Evolutionary conservation across 2,888 invertebrate species (phyloP), one percentile per base, ranked within the genome.

Genomic region (Epinotia brunnichana): DNA sequence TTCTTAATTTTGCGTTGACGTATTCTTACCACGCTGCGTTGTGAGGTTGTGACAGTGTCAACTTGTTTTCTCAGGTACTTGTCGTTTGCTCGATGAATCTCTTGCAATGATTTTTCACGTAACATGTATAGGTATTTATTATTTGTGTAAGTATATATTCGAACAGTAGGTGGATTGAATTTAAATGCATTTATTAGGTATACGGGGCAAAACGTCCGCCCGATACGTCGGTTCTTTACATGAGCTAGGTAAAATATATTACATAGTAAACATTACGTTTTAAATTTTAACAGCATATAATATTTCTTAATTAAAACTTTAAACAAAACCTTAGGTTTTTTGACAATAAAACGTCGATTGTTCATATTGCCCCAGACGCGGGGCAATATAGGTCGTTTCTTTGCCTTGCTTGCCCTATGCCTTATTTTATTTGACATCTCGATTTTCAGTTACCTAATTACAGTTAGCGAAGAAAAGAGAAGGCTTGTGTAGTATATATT

Each of bases 51-150:
- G 51, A 44, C 69, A 67, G 70, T 57, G 73, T 35, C 60, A 76
- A 66, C 75, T 79, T 81, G 79, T 83, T 81, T 81, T 82, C 78
- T 77, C 70, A 81, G 78, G 72, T 66, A 72, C 69, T 82, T 80
- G 67, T 80, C 81, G 84, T 88, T 85, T 86, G 84, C 87, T 75
- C 77, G 87, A 80, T 83, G 88, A 82, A 78, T 81, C 82, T 81
- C 83, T 79, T 78, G 80, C 79, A 73, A 81, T 86, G 87, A 83
- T 83, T 85, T 82, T 82, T 80, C 78, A 78, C 81, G 79, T 86
- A 84, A 81, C 74, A 39, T 19, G 54, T 69, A 44, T 2, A n/a
- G 35, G 7, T 9, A 35, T 60, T 60, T 69, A 69, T 39, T 56
- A n/a, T n/a, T n/a, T n/a, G n/a, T n/a, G n/a, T n/a, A n/a, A n/a